These are phyloP conservation scores for Cydia pomonella DNA, from an alignment of 1,140 invertebrate genomes.

Conservation along the genomic window DNA sequence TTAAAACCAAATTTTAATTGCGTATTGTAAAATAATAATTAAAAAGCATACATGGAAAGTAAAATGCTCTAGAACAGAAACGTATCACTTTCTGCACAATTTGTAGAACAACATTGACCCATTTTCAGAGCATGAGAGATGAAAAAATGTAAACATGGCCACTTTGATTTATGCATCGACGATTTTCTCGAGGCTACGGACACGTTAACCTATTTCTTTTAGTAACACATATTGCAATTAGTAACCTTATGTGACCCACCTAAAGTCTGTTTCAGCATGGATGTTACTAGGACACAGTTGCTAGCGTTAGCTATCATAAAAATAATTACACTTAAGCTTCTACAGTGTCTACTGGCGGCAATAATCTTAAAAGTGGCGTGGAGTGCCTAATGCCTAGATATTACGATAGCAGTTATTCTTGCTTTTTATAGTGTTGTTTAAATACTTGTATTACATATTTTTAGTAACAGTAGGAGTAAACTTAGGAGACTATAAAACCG, in stretches of 20 bases:
- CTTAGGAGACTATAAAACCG: too few species aligned
- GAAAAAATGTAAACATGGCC: too few species aligned
- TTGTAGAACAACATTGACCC: too few species aligned
- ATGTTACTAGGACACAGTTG: not conserved
- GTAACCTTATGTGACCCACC: not conserved
- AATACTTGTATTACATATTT: too few species aligned
- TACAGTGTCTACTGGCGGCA: not conserved
- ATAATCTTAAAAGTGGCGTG: not conserved
- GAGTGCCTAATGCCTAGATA: not conserved
- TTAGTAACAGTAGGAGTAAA: too few species aligned
- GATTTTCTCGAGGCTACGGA: not conserved
- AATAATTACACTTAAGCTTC: not conserved
- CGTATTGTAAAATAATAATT: too few species aligned
- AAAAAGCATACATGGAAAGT: too few species aligned
- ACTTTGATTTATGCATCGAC: too few species aligned
- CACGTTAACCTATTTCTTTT: not conserved
- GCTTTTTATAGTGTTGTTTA: not conserved
- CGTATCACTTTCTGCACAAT: too few species aligned
- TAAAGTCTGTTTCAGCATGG: not conserved
- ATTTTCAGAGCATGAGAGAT: too few species aligned
- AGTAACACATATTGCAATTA: not conserved
- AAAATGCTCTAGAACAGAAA: too few species aligned
- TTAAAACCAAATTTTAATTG: too few species aligned
- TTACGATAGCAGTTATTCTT: not conserved
- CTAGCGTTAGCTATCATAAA: not conserved